These are phyloP conservation scores for Synergus gifuensis DNA, from an alignment of 2,888 invertebrate species.

Conservation along the genomic window DNA sequence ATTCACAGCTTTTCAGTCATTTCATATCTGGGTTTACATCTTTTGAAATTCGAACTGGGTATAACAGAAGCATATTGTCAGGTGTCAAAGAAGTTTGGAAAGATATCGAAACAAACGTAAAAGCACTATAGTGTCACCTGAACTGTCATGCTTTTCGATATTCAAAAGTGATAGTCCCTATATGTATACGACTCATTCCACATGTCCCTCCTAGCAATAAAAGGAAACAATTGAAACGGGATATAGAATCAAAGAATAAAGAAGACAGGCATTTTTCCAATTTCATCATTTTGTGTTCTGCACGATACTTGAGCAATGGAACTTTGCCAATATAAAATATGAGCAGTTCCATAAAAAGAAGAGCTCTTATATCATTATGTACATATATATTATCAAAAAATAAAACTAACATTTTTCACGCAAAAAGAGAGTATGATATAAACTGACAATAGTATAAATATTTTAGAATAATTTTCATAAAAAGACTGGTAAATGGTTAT, in stretches of 20 bases:
- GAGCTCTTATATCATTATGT: too few species aligned
- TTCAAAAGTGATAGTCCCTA: conserved; percentile 48
- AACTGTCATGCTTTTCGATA: conserved; percentile 50
- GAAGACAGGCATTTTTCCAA: conserved; percentile 87
- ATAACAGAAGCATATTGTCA: not conserved
- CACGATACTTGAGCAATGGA: not conserved
- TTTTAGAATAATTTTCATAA: not conserved
- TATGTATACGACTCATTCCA: conserved; percentile 2
- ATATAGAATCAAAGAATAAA: conserved; percentile 66
- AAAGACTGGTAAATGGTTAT: not conserved
- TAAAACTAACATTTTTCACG: not conserved
- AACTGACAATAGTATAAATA: not conserved
- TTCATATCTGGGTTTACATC: not conserved
- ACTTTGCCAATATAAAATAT: too few species aligned
- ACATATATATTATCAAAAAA: not conserved
- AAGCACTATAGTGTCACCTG: conserved; percentile 48
- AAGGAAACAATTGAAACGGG: conserved; percentile 1
- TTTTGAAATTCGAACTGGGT: not conserved
- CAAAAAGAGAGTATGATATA: not conserved
- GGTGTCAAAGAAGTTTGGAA: conserved; percentile 1
- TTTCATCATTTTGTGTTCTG: not conserved
- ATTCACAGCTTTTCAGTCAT: not conserved
- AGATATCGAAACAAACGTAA: not conserved
- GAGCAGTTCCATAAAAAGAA: too few species aligned
- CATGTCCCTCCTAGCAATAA: conserved; percentile 15